Percentiles rank a stretch among this genome's conserved stretches.
Conservation (phyloP, 2,888 invertebrate genomes). For the Sericinus montela region DNA sequence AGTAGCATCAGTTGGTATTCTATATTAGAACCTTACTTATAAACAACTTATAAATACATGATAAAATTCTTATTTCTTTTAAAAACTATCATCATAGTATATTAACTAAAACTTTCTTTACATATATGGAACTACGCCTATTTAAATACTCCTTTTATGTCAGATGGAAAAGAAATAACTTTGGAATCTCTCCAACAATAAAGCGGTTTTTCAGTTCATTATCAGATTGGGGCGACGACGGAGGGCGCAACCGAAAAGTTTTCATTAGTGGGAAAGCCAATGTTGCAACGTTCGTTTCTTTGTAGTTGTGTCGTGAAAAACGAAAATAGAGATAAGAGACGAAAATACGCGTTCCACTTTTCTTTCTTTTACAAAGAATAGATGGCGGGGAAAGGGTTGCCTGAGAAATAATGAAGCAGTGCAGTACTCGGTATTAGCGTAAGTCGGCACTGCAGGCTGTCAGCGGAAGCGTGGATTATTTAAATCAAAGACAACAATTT, state of each 20-base stretch:
- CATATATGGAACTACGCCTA: background rate
- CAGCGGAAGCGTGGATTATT: constrained; percentile 12
- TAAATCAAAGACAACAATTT: constrained; percentile 2
- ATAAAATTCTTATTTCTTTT: too few relatives aligned
- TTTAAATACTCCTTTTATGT: constrained; percentile 1
- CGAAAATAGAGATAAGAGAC: constrained; percentile 43
- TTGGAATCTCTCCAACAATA: constrained; percentile 17
- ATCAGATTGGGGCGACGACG: constrained; percentile 37
- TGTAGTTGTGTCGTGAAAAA: constrained; percentile 37
- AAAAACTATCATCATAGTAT: too few relatives aligned
- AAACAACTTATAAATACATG: too few relatives aligned
- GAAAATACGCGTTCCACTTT: constrained; percentile 59
- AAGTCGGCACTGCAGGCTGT: constrained; percentile 29
- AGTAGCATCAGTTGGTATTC: too few relatives aligned
- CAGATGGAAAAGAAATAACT: background rate
- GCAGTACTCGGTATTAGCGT: constrained; percentile 30
- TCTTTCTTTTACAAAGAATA: constrained; percentile 40
- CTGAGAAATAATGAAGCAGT: constrained; percentile 57
- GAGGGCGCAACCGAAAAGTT: constrained; percentile 43
- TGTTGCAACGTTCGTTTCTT: constrained; percentile 41
- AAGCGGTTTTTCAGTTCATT: constrained; percentile 34
- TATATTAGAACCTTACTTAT: too few relatives aligned
- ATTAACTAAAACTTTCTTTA: too few relatives aligned
- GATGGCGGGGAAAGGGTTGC: constrained; percentile 52
- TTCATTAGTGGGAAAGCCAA: constrained; percentile 59